These are phyloP conservation scores for Lymantria dispar DNA, from an alignment of 2,888 invertebrate species.

Conservation along the genomic window DNA sequence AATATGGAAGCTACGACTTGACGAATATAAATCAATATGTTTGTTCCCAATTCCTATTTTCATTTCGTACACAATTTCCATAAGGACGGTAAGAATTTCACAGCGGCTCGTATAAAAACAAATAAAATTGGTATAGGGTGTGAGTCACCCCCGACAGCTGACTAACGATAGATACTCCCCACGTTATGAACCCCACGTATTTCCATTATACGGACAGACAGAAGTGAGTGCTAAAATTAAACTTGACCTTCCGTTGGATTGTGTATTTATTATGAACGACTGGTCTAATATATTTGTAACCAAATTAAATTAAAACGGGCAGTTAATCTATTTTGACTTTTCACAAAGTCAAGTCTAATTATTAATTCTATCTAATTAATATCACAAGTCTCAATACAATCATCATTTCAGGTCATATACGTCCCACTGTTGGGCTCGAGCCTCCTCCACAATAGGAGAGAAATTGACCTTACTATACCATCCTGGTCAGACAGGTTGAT, in stretches of 20 bases:
- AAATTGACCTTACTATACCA: too few species aligned
- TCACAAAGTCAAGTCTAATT: too few species aligned
- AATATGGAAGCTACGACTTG: neutral
- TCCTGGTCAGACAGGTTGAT: too few species aligned
- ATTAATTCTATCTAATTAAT: too few species aligned
- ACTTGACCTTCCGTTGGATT: slow-evolving; percentile 27
- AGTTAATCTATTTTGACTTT: too few species aligned
- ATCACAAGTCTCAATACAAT: too few species aligned
- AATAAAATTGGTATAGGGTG: slow-evolving; percentile 30
- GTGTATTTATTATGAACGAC: slow-evolving; percentile 14
- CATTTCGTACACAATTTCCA: slow-evolving; percentile 20
- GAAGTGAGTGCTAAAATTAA: slow-evolving; percentile 28
- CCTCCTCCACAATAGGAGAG: too few species aligned
- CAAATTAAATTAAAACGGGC: too few species aligned
- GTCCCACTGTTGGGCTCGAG: too few species aligned
- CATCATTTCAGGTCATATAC: too few species aligned
- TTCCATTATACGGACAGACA: slow-evolving; percentile 12
- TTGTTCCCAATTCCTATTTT: slow-evolving; percentile 15
- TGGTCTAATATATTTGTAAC: slow-evolving; percentile 4
- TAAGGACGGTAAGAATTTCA: slow-evolving; percentile 23
- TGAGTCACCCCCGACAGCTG: slow-evolving; percentile 38
- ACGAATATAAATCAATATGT: neutral
- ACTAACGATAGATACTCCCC: slow-evolving; percentile 30
- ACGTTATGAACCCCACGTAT: slow-evolving; percentile 21
- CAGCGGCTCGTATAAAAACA: slow-evolving; percentile 37